These are phyloP conservation scores for Brachionus asplanchnoidis DNA, from an alignment of 1,140 invertebrate species.

Conservation along the genomic window DNA sequence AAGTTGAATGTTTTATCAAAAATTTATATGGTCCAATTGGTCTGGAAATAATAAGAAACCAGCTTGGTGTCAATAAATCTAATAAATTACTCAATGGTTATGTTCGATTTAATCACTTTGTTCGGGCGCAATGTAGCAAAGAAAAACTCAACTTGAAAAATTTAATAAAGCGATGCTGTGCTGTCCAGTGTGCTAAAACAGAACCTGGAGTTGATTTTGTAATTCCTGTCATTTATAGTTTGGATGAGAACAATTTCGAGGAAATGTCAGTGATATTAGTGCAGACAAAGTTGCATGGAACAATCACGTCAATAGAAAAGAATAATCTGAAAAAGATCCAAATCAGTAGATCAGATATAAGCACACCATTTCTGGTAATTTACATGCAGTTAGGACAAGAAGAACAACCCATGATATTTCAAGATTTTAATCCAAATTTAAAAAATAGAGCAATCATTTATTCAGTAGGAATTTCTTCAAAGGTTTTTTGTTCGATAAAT, in stretches of 20 bases:
- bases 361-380: not conserved
- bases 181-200: not conserved
- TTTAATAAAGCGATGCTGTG: not conserved
- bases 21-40: not conserved
- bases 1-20: not conserved
- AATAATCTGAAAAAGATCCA: not conserved
- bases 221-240: conserved; percentile 9
- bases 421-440: not conserved
- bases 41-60: not conserved
- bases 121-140: not conserved
- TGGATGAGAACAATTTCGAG: not conserved
- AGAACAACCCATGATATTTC: not conserved
- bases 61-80: not conserved
- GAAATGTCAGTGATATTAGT: not conserved
- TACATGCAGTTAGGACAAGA: not conserved
- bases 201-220: not conserved
- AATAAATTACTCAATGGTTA: not conserved
- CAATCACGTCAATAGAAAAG: not conserved
- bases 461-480: not conserved
- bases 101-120: not conserved
- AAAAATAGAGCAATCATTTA: not conserved
- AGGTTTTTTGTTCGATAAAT: not conserved
- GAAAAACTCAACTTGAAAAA: not conserved
- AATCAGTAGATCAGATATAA: not conserved
- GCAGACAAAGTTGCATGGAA: not conserved